These are phyloP conservation scores for Heliconius hortense DNA, from an alignment of 2,888 invertebrate genomes.

Conservation along the genomic window DNA sequence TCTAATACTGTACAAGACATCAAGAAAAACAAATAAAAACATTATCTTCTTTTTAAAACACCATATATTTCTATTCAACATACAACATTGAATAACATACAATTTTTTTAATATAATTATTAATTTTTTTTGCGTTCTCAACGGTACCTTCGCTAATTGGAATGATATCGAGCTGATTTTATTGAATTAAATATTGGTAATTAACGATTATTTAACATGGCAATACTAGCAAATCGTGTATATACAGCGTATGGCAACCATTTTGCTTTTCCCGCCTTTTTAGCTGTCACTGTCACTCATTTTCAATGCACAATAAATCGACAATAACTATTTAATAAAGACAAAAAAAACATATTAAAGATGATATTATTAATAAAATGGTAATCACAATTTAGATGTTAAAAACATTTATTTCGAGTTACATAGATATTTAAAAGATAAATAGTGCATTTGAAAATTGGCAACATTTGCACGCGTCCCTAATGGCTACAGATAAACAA, in stretches of 20 bases:
- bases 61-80: conserved; percentile 77
- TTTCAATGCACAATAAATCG: conserved; percentile 24
- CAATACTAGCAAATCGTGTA: conserved; percentile 49
- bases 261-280: conserved; percentile 31
- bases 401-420: conserved; percentile 12
- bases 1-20: conserved; percentile 74
- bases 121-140: conserved; percentile 53
- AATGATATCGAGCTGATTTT: conserved; percentile 78
- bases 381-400: conserved; percentile 9
- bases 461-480: conserved; percentile 37
- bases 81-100: conserved; percentile 75
- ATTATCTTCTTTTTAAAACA: conserved; percentile 63
- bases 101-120: conserved; percentile 58
- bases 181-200: conserved; percentile 45
- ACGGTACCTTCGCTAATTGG: conserved; percentile 69
- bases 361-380: conserved; percentile 5
- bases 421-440: conserved; percentile 12
- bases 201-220: conserved; percentile 47
- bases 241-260: conserved; percentile 48
- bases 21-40: conserved; percentile 60
- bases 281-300: conserved; percentile 38
- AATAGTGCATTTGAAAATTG: conserved; percentile 23
- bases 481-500: conserved; percentile 50
- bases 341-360: background rate
- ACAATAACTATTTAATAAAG: background rate